A percentile compares a stretch with the other conserved stretches of the same genome.
phyloP scores from a whole-genome alignment of 2,113 vertebrate genomes.

The Rhipidura dahli region DNA sequence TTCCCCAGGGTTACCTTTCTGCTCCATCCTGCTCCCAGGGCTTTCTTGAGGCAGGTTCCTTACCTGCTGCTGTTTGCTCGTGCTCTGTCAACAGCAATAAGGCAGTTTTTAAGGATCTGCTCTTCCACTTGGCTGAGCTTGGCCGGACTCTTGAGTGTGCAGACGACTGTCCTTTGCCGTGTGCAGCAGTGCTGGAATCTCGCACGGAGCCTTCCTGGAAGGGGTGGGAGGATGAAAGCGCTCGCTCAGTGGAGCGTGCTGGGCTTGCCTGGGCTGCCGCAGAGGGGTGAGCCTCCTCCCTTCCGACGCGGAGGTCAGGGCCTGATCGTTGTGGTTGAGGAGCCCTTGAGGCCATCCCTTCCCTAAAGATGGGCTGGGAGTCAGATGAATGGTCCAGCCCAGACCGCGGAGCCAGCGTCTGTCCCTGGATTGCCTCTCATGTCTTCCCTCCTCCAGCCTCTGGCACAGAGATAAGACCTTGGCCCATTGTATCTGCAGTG shows the following conservation, averaged over 20 bases:
- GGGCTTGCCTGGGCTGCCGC: neutral
- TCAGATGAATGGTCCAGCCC: neutral
- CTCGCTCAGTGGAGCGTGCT: neutral
- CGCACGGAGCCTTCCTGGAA: neutral
- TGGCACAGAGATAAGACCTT: neutral
- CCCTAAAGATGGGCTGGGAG: neutral
- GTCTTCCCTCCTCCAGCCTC: neutral
- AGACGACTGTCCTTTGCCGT: accelerated
- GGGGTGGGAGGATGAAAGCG: neutral
- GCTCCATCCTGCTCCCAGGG: neutral
- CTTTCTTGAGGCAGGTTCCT: neutral
- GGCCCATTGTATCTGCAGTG: neutral
- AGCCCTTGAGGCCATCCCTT: neutral
- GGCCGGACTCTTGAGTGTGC: neutral
- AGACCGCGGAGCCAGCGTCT: accelerated
- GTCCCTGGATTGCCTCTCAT: neutral
- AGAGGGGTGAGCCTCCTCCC: neutral
- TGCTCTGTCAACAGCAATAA: neutral
- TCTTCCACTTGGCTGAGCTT: neutral
- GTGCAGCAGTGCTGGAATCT: neutral
- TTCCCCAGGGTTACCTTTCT: neutral
- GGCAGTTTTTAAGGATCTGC: neutral
- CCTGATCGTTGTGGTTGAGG: neutral
- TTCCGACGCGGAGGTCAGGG: neutral
- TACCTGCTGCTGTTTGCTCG: neutral